Conservation (phyloP, 2,113 vertebrate genomes). For the Lepidothrix coronata region DNA sequence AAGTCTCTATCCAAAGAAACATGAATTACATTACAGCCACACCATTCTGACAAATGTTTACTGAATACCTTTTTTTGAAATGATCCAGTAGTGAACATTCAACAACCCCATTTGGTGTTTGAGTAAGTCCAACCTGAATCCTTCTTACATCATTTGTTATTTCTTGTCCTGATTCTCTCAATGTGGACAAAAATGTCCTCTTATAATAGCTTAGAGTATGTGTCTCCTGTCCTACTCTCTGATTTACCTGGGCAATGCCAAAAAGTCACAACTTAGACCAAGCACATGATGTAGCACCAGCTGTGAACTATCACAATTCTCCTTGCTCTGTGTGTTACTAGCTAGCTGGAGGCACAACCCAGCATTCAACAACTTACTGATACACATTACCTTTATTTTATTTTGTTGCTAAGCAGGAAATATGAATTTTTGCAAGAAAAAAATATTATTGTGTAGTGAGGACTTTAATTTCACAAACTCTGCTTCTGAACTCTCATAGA, state of each 20-base stretch:
- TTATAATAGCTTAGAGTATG: neutral
- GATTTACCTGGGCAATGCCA: neutral
- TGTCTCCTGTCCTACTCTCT: neutral
- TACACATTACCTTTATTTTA: neutral
- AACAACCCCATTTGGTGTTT: neutral
- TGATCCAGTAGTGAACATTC: neutral
- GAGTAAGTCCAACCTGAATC: neutral
- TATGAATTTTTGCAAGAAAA: neutral
- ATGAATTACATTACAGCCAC: neutral
- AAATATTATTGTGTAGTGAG: neutral
- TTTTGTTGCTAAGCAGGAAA: neutral
- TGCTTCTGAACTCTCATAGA: neutral
- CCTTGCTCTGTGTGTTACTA: rapidly evolving
- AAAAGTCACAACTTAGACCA: neutral
- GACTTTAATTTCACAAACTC: neutral
- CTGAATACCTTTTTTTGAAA: neutral
- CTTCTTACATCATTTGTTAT: neutral
- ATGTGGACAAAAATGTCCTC: neutral
- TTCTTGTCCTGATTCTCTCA: neutral
- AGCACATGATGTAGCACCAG: rapidly evolving
- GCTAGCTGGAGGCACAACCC: neutral
- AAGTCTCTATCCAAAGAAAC: neutral
- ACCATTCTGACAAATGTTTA: neutral
- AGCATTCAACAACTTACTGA: neutral
- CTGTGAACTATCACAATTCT: neutral